Base-by-base conservation (phyloP, 2,797 vertebrate species). In the Channa striata region DNA sequence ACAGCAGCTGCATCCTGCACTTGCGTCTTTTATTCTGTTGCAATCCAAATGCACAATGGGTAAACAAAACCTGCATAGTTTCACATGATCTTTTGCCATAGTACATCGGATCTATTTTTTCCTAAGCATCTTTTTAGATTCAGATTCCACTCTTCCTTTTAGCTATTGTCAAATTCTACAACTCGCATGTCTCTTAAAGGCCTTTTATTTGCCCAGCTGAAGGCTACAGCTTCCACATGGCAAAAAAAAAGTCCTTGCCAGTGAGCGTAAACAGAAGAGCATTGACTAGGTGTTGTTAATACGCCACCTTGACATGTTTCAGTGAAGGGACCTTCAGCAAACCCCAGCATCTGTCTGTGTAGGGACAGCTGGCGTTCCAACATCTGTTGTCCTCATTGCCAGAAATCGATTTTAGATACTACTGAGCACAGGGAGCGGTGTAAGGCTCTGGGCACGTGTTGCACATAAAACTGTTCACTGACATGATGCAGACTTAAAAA, bases 151-250 rank as follows among this genome's bases (percentile, higher is more conserved):
- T 40, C 25, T 20, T 64, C 48, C 75, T 75, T 72, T 81, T 78
- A 80, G 73, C 57, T 76, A 53, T 71, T 80, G 71, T 84, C 64
- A 82, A 80, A 65, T 19, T 70, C 12, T 47, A 49, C 69, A 59
- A 60, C 62, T 85, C 71, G 12, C 77, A 25, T 42, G 46, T 71
- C 74, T 80, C 81, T 88, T 77, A 84, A 81, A 88, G 86, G 80
- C 64, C 53, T 79, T 83, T 75, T 90, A 87, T 93, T 93, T 93
- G 87, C 80, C 87, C 90, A 92, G 91, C 90, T 92, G 89, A 90
- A 84, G 68, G 79, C 79, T 78, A 46, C 59, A 84, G 74, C 81
- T 82, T 80, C 85, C 81, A 74, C 75, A 87, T 83, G 77, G 80
- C 85, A 71, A 53, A 79, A 61, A 82, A 87, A 56, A 64, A 65